Conservation (phyloP, 2,113 vertebrate genomes). For the Ibidorhyncha struthersii region DNA sequence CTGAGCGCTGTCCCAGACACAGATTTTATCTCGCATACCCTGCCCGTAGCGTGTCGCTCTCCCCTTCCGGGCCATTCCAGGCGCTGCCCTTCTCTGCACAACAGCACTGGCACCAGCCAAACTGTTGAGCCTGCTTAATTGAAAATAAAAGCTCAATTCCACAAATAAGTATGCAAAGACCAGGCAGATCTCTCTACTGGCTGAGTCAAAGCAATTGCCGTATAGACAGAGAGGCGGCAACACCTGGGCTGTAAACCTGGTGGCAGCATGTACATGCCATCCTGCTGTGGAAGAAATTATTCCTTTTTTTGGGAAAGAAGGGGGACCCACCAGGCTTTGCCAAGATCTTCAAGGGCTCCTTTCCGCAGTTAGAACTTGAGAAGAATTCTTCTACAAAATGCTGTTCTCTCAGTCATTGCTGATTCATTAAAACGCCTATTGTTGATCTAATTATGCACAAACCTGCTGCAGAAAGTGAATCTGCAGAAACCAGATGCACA, state of each 20-base stretch:
- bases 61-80: background rate
- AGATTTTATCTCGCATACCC: background rate
- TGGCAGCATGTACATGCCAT: background rate
- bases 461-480: background rate
- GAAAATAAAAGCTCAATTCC: background rate
- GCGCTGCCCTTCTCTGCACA: background rate
- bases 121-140: background rate
- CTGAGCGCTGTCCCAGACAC: accelerated
- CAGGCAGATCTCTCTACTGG: background rate
- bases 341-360: background rate
- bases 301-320: background rate
- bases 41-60: accelerated
- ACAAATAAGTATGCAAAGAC: background rate
- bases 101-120: background rate
- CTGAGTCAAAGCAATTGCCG: background rate
- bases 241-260: no score
- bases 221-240: background rate
- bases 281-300: background rate
- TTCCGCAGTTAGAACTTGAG: background rate
- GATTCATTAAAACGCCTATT: background rate
- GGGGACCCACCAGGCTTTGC: background rate
- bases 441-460: background rate
- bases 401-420: background rate
- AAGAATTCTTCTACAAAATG: background rate
- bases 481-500: background rate